Percentiles rank a stretch among this genome's conserved stretches.
Evolutionary conservation across 2,888 invertebrate species (phyloP).

Genomic region (Cybosia mesomella): DNA sequence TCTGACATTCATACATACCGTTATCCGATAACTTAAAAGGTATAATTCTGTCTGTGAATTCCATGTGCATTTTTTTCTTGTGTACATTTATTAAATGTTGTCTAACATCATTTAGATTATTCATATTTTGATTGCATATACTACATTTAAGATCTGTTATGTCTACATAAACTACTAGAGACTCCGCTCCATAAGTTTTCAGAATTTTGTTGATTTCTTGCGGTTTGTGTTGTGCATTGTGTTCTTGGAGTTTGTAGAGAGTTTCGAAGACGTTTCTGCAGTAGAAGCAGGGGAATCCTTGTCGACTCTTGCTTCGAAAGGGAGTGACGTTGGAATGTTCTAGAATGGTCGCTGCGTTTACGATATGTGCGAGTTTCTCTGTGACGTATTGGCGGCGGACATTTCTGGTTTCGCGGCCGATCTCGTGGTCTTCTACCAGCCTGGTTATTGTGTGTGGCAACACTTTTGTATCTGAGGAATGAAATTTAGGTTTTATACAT

Average conservation of each 20-base stretch:
- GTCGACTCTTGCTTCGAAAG: slow-evolving; percentile 69
- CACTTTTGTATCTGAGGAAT: slow-evolving; percentile 59
- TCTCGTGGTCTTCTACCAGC: slow-evolving; percentile 46
- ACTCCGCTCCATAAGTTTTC: slow-evolving; percentile 66
- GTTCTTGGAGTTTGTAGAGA: slow-evolving; percentile 61
- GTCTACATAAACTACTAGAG: slow-evolving; percentile 74
- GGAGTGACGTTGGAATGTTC: slow-evolving; percentile 71
- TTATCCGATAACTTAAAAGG: slow-evolving; percentile 68
- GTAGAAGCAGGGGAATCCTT: slow-evolving; percentile 76
- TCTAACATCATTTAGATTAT: slow-evolving; percentile 66
- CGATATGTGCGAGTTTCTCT: slow-evolving; percentile 70
- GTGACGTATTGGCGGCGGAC: slow-evolving; percentile 52
- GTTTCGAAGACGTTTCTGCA: slow-evolving; percentile 68
- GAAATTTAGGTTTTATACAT: neutral
- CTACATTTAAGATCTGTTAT: slow-evolving; percentile 68
- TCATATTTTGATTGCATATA: slow-evolving; percentile 58
- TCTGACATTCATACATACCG: slow-evolving; percentile 68
- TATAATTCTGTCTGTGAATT: slow-evolving; percentile 70
- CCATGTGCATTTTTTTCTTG: slow-evolving; percentile 63
- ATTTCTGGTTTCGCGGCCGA: slow-evolving; percentile 10
- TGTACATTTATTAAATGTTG: slow-evolving; percentile 67
- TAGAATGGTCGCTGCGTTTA: slow-evolving; percentile 64
- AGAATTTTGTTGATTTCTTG: slow-evolving; percentile 54
- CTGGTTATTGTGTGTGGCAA: slow-evolving; percentile 57
- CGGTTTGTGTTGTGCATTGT: slow-evolving; percentile 59